Evolutionary conservation across 2,797 vertebrate species (phyloP).

Genomic region (Picus viridis): DNA sequence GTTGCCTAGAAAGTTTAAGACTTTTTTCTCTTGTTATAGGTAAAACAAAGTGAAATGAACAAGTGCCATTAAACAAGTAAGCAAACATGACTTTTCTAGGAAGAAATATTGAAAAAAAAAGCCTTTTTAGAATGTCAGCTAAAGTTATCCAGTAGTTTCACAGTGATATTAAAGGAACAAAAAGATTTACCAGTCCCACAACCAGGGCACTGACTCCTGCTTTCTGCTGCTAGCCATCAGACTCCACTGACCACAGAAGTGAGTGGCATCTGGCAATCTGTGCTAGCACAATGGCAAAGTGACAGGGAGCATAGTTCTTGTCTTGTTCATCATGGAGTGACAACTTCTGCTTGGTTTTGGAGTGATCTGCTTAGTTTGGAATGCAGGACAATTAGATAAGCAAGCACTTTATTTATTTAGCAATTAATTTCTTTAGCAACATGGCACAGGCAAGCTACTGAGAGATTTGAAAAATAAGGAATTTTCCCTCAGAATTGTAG

Average conservation of each 20-base stretch:
- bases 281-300: fast-evolving
- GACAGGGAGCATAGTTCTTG: background rate
- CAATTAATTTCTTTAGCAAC: background rate
- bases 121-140: background rate
- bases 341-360: background rate
- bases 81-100: background rate
- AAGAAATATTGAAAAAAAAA: background rate
- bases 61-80: background rate
- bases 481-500: background rate
- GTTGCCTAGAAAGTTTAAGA: background rate
- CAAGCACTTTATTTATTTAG: background rate
- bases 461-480: background rate
- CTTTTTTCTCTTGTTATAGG: background rate
- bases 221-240: background rate
- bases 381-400: background rate
- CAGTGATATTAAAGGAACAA: background rate
- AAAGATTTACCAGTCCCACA: background rate
- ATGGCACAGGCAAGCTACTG: background rate
- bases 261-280: background rate
- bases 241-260: background rate
- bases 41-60: background rate
- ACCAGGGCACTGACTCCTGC: background rate
- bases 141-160: background rate
- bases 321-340: background rate
- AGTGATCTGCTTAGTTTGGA: background rate